Percentiles rank a stretch among this genome's conserved stretches.
These are phyloP conservation scores for Nyctereutes procyonoides DNA, from an alignment of 2,113 vertebrate species.

Conservation along the genomic window DNA sequence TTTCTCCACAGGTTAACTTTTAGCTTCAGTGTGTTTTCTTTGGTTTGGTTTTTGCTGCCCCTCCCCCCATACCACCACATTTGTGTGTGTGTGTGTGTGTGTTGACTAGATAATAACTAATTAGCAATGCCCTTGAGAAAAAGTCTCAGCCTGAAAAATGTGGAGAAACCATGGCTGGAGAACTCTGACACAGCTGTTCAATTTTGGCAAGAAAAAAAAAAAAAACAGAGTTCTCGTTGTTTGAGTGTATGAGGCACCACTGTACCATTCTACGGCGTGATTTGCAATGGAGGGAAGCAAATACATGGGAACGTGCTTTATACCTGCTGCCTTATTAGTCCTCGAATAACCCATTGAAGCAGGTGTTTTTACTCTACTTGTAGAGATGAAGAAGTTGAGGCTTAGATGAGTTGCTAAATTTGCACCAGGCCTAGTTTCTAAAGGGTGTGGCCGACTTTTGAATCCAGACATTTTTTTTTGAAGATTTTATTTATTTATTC, in stretches of 20 bases:
- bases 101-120: conserved; percentile 45
- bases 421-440: background rate
- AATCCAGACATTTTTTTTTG: background rate
- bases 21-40: background rate
- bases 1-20: background rate
- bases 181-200: conserved; percentile 28
- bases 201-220: conserved; percentile 34
- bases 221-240: background rate
- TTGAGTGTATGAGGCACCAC: accelerated
- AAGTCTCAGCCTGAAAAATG: conserved; percentile 7
- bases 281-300: background rate
- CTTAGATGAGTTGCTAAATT: background rate
- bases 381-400: background rate
- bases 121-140: conserved; percentile 65
- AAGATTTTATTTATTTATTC: no score
- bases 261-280: background rate
- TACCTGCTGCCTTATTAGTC: background rate
- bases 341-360: background rate
- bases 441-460: background rate
- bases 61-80: background rate
- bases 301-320: background rate
- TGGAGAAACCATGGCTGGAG: background rate
- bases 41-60: background rate
- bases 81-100: background rate
- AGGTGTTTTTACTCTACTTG: background rate